Percentiles rank a stretch among this genome's conserved stretches.
Conservation (phyloP, 2,888 invertebrate genomes). For the Eurytoma californica region DNA sequence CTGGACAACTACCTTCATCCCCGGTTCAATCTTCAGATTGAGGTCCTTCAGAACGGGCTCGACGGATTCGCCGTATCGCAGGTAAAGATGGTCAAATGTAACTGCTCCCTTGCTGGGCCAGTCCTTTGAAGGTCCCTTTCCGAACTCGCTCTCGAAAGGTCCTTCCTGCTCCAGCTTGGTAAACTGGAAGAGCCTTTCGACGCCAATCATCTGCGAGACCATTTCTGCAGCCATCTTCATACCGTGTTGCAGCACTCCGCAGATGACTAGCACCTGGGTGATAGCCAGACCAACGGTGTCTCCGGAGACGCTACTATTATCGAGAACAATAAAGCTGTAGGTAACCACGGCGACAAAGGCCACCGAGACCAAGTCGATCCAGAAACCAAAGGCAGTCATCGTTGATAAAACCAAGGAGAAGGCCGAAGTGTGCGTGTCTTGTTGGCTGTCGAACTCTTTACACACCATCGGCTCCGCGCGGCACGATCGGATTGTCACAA, state of each 20-base stretch:
- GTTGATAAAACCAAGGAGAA: slow-evolving; percentile 80
- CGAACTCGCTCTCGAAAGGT: slow-evolving; percentile 79
- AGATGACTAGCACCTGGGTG: slow-evolving; percentile 83
- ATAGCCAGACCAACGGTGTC: slow-evolving; percentile 85
- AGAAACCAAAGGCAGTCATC: slow-evolving; percentile 81
- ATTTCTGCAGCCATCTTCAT: slow-evolving; percentile 56
- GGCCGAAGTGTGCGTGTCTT: slow-evolving; percentile 82
- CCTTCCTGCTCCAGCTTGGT: slow-evolving; percentile 85
- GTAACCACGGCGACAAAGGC: slow-evolving; percentile 77
- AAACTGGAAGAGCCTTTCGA: slow-evolving; percentile 89
- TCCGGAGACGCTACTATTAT: slow-evolving; percentile 78
- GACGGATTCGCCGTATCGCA: slow-evolving; percentile 79
- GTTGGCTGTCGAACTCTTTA: slow-evolving; percentile 85
- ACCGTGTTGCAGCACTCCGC: slow-evolving; percentile 83
- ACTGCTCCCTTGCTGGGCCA: slow-evolving; percentile 85
- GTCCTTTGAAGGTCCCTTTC: slow-evolving; percentile 77
- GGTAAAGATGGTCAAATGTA: slow-evolving; percentile 79
- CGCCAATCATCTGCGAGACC: slow-evolving; percentile 74
- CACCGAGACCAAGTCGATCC: slow-evolving; percentile 80
- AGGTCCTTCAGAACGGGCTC: slow-evolving; percentile 86
- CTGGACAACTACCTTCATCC: slow-evolving; percentile 78
- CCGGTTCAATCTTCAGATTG: slow-evolving; percentile 81
- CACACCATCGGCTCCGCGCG: slow-evolving; percentile 84
- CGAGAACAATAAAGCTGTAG: slow-evolving; percentile 43
- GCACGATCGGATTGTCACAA: slow-evolving; percentile 90